Evolutionary conservation across 2,797 vertebrate species (phyloP).

Genomic region (Spizella passerina): DNA sequence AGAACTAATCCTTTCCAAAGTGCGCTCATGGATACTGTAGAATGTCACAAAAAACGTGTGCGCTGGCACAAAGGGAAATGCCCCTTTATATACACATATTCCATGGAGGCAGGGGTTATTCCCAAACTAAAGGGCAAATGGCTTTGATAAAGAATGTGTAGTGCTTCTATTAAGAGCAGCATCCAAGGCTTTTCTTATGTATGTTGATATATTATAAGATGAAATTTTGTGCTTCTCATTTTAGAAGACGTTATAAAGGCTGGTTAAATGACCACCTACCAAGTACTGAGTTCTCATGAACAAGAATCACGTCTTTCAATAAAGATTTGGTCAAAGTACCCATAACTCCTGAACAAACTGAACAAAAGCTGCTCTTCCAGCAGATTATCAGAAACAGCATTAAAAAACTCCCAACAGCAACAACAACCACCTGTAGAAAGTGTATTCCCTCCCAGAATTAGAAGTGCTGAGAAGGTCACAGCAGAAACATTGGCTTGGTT

Average conservation of each 20-base stretch:
- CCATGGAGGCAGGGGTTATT: background rate
- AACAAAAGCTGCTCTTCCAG: background rate
- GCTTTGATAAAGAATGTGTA: background rate
- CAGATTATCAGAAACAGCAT: background rate
- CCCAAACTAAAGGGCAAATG: background rate
- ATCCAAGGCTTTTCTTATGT: background rate
- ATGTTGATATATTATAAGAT: background rate
- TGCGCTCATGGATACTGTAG: background rate
- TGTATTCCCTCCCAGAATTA: background rate
- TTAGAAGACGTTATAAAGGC: background rate
- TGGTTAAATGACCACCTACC: background rate
- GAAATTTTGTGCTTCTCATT: background rate
- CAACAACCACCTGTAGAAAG: background rate
- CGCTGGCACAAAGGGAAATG: background rate
- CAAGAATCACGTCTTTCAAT: background rate
- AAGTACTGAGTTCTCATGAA: background rate
- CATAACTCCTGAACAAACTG: background rate
- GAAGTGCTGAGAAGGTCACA: background rate
- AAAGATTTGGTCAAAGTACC: background rate
- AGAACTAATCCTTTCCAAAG: background rate
- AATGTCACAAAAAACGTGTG: background rate
- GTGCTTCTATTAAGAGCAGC: background rate
- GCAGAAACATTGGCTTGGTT: background rate
- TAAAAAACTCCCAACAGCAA: background rate
- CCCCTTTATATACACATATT: background rate